A percentile compares a stretch with the other conserved stretches of the same genome.
Evolutionary conservation across 1,140 invertebrate species (phyloP).

Genomic region (Atta colombica): DNA sequence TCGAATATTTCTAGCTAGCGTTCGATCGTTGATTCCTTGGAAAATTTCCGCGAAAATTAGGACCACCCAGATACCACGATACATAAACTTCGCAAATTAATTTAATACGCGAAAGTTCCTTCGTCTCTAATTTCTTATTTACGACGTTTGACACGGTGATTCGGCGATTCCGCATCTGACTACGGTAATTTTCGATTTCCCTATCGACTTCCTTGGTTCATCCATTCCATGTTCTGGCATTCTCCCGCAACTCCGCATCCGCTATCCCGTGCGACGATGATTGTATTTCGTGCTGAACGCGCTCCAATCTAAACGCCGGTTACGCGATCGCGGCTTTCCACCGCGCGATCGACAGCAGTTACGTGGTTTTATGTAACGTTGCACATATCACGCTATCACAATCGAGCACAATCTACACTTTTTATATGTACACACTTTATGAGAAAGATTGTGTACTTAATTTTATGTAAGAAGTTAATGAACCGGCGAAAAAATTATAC

Average conservation of each 20-base stretch:
- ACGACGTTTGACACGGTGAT: conserved; percentile 1
- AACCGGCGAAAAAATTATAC: not conserved
- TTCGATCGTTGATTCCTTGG: not conserved
- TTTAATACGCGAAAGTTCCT: conserved; percentile 19
- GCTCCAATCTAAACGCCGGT: conserved; percentile 6
- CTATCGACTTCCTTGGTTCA: not conserved
- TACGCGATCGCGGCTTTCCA: conserved; percentile 32
- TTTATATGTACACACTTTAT: not conserved
- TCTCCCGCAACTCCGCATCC: not conserved
- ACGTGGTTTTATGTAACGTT: conserved; percentile 20
- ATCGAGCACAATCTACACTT: not conserved
- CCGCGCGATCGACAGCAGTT: not conserved
- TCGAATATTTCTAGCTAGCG: not conserved
- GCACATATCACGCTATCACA: not conserved
- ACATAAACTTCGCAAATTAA: conserved; percentile 13
- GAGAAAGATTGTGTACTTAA: not conserved
- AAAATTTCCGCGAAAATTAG: not conserved
- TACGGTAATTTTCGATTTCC: conserved; percentile 2
- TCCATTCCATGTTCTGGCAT: not conserved
- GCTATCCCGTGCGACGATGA: not conserved
- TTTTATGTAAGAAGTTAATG: not conserved
- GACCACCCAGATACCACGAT: not conserved
- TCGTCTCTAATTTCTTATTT: conserved; percentile 14
- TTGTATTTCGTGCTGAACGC: not conserved
- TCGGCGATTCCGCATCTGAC: conserved; percentile 21